phyloP scores from a whole-genome alignment of 2,888 invertebrate genomes.

The Odontothrips loti region DNA sequence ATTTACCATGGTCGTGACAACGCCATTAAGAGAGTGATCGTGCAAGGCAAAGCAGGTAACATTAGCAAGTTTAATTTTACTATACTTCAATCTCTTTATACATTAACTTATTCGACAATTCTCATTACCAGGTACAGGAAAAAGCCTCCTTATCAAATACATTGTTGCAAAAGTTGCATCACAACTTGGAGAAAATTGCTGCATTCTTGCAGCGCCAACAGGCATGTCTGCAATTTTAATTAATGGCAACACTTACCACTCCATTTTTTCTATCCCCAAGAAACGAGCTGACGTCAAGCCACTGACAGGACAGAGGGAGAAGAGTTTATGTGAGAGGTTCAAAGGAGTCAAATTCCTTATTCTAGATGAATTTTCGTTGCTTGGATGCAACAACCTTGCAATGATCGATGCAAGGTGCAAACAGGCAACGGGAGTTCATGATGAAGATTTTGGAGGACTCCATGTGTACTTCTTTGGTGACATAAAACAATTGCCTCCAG shows the following conservation, averaged over 20 bases:
- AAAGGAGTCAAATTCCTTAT: neutral
- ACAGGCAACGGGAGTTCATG: neutral
- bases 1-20: neutral
- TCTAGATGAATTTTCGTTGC: neutral
- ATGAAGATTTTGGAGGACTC: neutral
- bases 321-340: neutral
- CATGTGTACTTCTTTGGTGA: neutral
- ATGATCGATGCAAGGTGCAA: neutral
- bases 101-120: neutral
- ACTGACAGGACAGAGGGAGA: neutral
- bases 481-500: conserved; percentile 2
- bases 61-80: neutral
- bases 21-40: neutral
- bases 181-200: neutral
- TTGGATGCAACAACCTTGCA: conserved; percentile 1
- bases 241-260: neutral
- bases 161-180: neutral
- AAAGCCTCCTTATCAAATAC: neutral
- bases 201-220: neutral
- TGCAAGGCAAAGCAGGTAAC: neutral
- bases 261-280: neutral
- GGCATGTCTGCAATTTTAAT: neutral
- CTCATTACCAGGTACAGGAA: neutral
- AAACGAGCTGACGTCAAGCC: neutral
- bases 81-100: neutral